phyloP scores from a whole-genome alignment of 2,797 vertebrate genomes.

The Sciurus carolinensis region DNA sequence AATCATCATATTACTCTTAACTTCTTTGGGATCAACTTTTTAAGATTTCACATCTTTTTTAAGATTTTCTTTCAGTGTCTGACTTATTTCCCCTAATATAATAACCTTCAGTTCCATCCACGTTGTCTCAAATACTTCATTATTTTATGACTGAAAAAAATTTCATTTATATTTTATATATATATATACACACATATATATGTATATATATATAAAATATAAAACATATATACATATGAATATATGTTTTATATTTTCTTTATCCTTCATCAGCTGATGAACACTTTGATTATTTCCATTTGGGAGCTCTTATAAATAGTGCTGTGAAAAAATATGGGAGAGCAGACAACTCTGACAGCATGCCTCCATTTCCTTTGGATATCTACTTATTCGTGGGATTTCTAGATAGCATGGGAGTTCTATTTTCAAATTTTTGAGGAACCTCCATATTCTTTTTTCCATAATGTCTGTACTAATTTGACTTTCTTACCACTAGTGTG shows the following conservation, averaged over 20 bases:
- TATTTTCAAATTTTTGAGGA: not conserved
- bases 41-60: not conserved
- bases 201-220: too few relatives aligned
- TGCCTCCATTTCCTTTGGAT: not conserved
- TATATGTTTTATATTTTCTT: not conserved
- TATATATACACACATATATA: too few relatives aligned
- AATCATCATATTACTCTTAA: not conserved
- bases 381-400: not conserved
- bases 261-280: not conserved
- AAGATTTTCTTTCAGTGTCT: not conserved
- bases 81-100: not conserved
- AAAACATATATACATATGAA: too few relatives aligned
- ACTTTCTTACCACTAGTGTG: not conserved
- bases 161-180: too few relatives aligned
- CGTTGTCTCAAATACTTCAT: not conserved
- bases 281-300: not conserved
- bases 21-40: not conserved
- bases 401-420: not conserved
- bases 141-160: too few relatives aligned
- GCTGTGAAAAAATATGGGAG: not conserved
- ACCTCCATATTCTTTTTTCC: not conserved
- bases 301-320: not conserved
- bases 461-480: not conserved
- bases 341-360: not conserved
- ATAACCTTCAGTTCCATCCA: not conserved